Percentiles rank a stretch among this genome's conserved stretches.
phyloP scores from a whole-genome alignment of 2,888 invertebrate genomes.

The Sturmia bella region DNA sequence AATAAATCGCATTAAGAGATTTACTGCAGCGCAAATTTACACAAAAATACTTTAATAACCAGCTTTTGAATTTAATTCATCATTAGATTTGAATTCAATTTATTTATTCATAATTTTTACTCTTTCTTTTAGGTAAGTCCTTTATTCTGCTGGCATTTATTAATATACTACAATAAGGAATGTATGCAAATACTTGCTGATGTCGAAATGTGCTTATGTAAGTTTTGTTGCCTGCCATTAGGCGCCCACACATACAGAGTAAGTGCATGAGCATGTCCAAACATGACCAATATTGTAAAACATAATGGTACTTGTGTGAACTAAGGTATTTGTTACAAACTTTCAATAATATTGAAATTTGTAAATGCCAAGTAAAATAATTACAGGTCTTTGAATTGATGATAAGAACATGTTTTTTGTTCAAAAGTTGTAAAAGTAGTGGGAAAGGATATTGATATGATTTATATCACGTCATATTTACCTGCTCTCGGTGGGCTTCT shows the following conservation, averaged over 20 bases:
- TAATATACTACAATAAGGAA: neutral
- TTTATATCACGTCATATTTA: too few relatives aligned
- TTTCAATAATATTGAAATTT: neutral
- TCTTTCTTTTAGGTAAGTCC: conserved; percentile 39
- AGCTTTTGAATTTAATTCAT: neutral
- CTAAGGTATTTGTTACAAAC: neutral
- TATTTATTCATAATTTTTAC: neutral
- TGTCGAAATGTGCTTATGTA: conserved; percentile 12
- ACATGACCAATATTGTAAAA: conserved; percentile 23
- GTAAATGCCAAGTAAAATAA: neutral
- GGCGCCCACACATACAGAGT: neutral
- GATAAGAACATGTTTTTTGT: too few relatives aligned
- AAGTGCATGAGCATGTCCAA: neutral
- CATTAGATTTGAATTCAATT: neutral
- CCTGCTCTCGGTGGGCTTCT: too few relatives aligned
- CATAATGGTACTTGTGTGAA: neutral
- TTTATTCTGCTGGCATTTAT: conserved; percentile 21
- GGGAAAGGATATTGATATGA: too few relatives aligned
- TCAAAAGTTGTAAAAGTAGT: too few relatives aligned
- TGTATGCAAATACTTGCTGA: neutral
- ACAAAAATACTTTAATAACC: neutral
- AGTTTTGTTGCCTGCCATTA: conserved; percentile 35
- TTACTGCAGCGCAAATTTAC: conserved; percentile 1
- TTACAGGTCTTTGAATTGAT: too few relatives aligned
- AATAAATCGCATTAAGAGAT: conserved; percentile 33